Percentiles rank a stretch among this genome's conserved stretches.
Conservation (phyloP, 1,140 invertebrate species). For the Aphelenchoides besseyi region DNA sequence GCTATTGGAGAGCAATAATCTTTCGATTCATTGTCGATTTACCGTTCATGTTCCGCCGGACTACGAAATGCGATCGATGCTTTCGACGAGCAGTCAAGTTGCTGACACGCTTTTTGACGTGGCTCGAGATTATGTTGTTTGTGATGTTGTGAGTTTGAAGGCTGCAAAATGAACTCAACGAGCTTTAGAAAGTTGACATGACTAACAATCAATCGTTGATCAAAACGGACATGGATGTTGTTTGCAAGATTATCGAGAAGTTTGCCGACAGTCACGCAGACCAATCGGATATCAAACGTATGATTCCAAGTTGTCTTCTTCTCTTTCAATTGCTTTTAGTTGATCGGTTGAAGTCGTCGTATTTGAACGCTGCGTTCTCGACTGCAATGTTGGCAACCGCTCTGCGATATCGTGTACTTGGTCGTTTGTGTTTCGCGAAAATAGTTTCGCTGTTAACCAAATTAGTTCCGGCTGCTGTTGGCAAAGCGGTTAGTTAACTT, state of each 20-base stretch:
- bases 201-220: background rate
- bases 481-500: constrained; percentile 28
- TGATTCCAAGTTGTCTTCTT: constrained; percentile 18
- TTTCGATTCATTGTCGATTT: constrained; percentile 43
- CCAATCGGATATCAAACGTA: constrained; percentile 33
- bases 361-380: constrained; percentile 39
- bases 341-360: constrained; percentile 23
- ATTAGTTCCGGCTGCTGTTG: constrained; percentile 32
- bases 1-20: no score
- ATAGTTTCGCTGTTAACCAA: constrained; percentile 29
- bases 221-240: constrained; percentile 20
- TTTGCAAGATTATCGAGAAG: constrained; percentile 29
- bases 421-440: constrained; percentile 35
- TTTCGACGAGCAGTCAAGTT: constrained; percentile 14
- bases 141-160: no score
- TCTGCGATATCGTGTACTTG: constrained; percentile 32
- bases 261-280: constrained; percentile 32
- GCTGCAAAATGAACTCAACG: no score
- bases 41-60: constrained; percentile 43
- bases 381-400: constrained; percentile 31
- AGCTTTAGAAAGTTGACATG: constrained; percentile 7
- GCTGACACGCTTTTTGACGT: constrained; percentile 28
- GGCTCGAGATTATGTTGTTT: constrained; percentile 7
- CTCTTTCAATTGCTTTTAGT: constrained; percentile 35
- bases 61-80: constrained; percentile 28